Base-by-base conservation (phyloP, 2,888 invertebrate species). In the Synergus umbraculus region DNA sequence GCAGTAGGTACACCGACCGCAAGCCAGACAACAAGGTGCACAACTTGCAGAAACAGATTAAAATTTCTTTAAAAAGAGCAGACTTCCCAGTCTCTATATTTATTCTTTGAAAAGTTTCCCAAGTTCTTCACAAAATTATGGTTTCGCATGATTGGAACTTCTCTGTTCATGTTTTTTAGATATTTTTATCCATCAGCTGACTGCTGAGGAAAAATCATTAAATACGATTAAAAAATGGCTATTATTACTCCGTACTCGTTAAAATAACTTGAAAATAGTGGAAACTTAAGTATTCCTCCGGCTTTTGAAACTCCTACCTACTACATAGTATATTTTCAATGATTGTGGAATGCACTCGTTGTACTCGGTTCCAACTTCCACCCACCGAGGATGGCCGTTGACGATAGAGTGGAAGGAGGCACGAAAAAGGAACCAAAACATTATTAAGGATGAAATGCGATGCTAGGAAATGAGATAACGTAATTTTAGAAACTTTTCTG, bases 401-500 rank as follows among this genome's bases (percentile, higher is more conserved):
- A 54, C 49, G 54, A 73, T 54, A 49, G 37, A 8, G n/a, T 29
- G 37, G 15, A 73, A 54, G 37, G 37, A 37, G 54, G 29, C 8
- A 49, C 29, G 15, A 49, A 49, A 10, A 49, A 46, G 49, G 54
- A 9, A 49, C 8, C n/a, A 37, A 69, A 46, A 29, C 29, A 29
- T 29, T 29, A 49, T 69, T 69, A 37, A 10, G n/a, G 54, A 29
- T 73, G 10, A 73, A 54, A 73, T 54, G n/a, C n/a, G 5, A 49
- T 54, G 54, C 37, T 49, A 54, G 37, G 15, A 37, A 73, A 7
- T 37, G 10, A 37, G 54, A 73, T 73, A 73, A 54, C 54, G 73
- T 18, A 29, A 73, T 73, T 73, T 73, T 73, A 73, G 73, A 73
- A 73, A 73, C 73, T 54, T 54, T 54, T 73, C 73, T 73, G 54